A percentile compares a stretch with the other conserved stretches of the same genome.
These are phyloP conservation scores for Hylia prasina DNA, from an alignment of 2,113 vertebrate genomes.

Conservation along the genomic window DNA sequence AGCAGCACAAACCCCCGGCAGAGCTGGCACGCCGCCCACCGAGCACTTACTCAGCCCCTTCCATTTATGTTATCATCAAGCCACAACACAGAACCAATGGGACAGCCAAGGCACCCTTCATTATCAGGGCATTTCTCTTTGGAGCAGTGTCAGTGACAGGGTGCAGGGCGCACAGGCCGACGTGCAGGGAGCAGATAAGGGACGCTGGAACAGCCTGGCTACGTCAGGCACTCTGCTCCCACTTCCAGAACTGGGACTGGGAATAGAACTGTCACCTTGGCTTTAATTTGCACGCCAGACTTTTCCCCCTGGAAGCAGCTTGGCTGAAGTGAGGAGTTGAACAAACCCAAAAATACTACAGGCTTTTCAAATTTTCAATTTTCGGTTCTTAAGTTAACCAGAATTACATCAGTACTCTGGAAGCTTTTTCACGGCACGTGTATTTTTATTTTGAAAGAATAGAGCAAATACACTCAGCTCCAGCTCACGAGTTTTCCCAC, in stretches of 20 bases:
- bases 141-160: background rate
- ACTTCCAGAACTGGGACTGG: background rate
- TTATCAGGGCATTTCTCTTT: background rate
- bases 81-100: background rate
- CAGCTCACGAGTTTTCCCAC: background rate
- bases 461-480: background rate
- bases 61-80: background rate
- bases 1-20: background rate
- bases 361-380: background rate
- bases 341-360: background rate
- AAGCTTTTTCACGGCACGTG: background rate
- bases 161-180: background rate
- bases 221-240: background rate
- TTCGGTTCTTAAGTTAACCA: background rate
- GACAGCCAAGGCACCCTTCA: background rate
- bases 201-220: background rate
- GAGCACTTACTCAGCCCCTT: background rate
- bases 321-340: background rate
- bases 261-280: background rate
- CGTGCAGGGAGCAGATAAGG: background rate
- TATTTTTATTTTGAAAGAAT: background rate
- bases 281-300: background rate
- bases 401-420: background rate
- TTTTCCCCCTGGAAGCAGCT: accelerated
- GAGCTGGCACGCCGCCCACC: background rate